Percentiles rank a stretch among this genome's conserved stretches.
Evolutionary conservation across 1,140 invertebrate species (phyloP).

Genomic region (Sipha flava): DNA sequence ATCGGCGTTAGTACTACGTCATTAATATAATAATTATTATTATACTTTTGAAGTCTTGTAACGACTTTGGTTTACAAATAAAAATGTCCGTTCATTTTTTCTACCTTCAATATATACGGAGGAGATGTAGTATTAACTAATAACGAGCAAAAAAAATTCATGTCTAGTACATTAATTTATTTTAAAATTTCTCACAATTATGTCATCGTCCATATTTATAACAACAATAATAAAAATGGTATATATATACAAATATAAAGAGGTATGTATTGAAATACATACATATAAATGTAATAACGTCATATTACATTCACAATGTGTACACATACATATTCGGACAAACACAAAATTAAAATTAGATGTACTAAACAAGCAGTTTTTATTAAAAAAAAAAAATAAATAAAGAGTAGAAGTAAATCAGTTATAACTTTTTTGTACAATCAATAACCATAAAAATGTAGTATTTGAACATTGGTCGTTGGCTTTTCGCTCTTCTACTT

Average conservation of each 20-base stretch:
- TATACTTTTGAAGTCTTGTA: no score
- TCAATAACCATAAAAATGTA: not conserved
- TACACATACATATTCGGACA: not conserved
- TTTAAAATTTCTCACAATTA: not conserved
- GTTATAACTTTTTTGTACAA: not conserved
- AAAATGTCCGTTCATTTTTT: no score
- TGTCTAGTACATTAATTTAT: not conserved
- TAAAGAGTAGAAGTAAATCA: not conserved
- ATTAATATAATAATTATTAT: no score
- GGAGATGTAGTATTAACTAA: no score
- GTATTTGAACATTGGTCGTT: not conserved
- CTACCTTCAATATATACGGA: no score
- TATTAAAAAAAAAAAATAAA: not conserved
- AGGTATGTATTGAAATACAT: no score
- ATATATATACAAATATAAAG: conserved; percentile 13
- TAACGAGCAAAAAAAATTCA: not conserved
- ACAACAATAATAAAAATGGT: not conserved
- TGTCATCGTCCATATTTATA: not conserved
- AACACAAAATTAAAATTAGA: not conserved
- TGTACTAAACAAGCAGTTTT: not conserved
- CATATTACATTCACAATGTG: not conserved
- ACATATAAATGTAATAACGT: no score
- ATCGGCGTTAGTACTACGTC: no score
- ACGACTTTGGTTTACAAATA: no score
- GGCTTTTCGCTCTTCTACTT: not conserved